Conservation (phyloP, 2,888 invertebrate species). For the Tetramorium bicarinatum region DNA sequence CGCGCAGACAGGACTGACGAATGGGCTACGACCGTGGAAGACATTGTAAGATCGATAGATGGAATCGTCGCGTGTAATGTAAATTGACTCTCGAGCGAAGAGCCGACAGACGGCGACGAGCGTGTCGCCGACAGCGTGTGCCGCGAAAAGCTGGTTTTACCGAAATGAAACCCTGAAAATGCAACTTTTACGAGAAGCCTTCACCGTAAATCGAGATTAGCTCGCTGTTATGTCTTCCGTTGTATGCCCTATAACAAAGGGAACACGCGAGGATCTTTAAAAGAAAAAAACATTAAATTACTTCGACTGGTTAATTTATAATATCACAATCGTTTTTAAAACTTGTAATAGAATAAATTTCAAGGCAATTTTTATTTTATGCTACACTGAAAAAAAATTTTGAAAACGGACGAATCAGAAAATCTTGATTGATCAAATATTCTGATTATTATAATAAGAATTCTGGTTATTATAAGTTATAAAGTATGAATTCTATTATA, state of each 20-base stretch:
- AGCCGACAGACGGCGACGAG: conserved; percentile 1
- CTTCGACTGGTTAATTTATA: background rate
- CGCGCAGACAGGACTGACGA: conserved; percentile 76
- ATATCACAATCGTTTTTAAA: background rate
- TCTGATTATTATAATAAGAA: too few relatives aligned
- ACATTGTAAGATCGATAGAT: conserved; percentile 77
- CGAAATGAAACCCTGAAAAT: conserved; percentile 29
- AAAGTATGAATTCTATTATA: too few relatives aligned
- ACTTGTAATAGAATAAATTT: background rate
- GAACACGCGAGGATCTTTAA: background rate
- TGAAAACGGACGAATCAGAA: too few relatives aligned
- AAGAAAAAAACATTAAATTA: background rate
- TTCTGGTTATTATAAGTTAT: too few relatives aligned
- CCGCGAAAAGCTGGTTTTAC: conserved; percentile 39
- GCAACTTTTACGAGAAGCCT: conserved; percentile 14
- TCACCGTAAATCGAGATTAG: conserved; percentile 17
- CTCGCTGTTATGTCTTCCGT: conserved; percentile 4
- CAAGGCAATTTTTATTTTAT: background rate
- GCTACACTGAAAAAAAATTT: too few relatives aligned
- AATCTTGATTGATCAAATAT: too few relatives aligned
- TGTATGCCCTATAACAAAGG: too few relatives aligned
- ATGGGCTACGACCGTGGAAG: conserved; percentile 73
- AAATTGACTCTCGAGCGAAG: conserved; percentile 70
- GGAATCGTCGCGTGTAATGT: conserved; percentile 77
- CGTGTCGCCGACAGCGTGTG: conserved; percentile 1